Conservation (phyloP, 2,797 vertebrate genomes). For the Gallirallus australis region DNA sequence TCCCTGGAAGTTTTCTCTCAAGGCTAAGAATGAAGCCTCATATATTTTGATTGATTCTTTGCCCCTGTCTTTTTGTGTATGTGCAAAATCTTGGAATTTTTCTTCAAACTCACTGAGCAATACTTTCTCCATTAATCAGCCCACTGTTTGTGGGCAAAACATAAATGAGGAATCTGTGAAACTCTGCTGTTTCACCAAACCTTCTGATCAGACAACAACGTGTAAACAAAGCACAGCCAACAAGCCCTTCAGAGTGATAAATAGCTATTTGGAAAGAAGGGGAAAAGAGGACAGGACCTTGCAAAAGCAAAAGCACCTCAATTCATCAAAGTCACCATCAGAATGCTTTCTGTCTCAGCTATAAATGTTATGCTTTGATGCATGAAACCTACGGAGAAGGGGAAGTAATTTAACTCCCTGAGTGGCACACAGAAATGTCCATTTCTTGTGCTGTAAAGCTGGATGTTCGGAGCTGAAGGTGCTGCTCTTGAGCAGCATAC, state of each 20-base stretch:
- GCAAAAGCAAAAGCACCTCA: conserved; percentile 14
- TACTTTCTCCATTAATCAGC: not conserved
- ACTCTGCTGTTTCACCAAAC: not conserved
- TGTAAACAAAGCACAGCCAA: not conserved
- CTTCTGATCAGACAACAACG: not conserved
- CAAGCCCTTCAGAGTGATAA: not conserved
- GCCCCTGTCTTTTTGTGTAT: not conserved
- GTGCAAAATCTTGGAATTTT: not conserved
- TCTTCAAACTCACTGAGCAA: not conserved
- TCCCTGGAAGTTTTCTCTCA: not conserved
- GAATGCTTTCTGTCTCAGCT: not conserved
- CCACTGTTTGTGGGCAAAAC: not conserved
- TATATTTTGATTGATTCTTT: not conserved
- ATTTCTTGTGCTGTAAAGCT: not conserved
- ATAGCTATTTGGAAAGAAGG: not conserved
- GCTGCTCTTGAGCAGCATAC: not conserved
- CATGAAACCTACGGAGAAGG: not conserved
- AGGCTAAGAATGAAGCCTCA: not conserved
- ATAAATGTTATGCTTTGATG: not conserved
- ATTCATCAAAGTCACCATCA: conserved; percentile 18
- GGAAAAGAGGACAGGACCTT: not conserved
- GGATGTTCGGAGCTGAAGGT: not conserved
- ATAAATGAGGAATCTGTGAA: not conserved
- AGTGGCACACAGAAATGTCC: not conserved
- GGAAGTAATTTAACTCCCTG: not conserved